phyloP scores from a whole-genome alignment of 2,888 invertebrate species.

The Alcis repandata region DNA sequence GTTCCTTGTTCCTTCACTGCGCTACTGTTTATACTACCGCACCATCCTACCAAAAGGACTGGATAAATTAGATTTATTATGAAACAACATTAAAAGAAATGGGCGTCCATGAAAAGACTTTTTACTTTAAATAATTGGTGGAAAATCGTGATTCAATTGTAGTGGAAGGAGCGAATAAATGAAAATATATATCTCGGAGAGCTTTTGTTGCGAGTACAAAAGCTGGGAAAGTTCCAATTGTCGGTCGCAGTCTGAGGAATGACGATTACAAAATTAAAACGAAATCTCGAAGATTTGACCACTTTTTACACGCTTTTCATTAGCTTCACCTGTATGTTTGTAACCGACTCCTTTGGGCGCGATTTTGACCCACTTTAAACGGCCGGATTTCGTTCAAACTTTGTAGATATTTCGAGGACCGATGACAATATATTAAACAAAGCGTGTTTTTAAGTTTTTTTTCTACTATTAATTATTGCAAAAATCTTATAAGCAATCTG shows the following conservation, averaged over 20 bases:
- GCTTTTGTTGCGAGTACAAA: conserved; percentile 36
- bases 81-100: conserved; percentile 48
- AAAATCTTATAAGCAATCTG: too few species aligned
- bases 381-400: too few species aligned
- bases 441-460: too few species aligned
- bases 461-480: too few species aligned
- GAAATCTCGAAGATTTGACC: conserved; percentile 3
- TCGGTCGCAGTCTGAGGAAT: conserved; percentile 9
- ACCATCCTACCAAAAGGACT: conserved; percentile 30
- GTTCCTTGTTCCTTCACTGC: background rate
- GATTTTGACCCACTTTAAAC: too few species aligned
- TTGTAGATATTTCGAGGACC: too few species aligned
- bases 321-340: too few species aligned
- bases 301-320: too few species aligned
- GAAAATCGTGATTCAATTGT: conserved; percentile 47
- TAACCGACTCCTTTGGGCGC: too few species aligned
- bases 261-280: conserved; percentile 25
- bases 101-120: conserved; percentile 45
- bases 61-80: conserved; percentile 48
- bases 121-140: conserved; percentile 50
- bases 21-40: conserved; percentile 17
- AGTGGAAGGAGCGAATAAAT: conserved; percentile 30
- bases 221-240: conserved; percentile 25
- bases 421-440: too few species aligned
- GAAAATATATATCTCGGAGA: conserved; percentile 31